A percentile compares a stretch with the other conserved stretches of the same genome.
Evolutionary conservation across 2,113 vertebrate species (phyloP).

Genomic region (Cyphotilapia sp.): DNA sequence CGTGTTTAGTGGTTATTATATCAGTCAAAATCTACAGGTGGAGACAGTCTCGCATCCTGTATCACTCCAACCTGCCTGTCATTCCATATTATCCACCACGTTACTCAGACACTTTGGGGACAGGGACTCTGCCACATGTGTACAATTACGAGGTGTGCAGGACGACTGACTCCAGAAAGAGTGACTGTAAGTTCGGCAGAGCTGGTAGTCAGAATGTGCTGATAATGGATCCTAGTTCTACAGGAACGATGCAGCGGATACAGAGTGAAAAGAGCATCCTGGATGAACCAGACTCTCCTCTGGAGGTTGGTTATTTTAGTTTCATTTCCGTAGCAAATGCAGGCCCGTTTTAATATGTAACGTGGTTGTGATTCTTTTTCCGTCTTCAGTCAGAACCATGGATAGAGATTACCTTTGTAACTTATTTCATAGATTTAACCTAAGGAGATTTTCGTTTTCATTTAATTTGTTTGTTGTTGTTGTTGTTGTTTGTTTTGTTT

Average conservation of each 20-base stretch:
- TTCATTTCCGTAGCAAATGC: fast-evolving
- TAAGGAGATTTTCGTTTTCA: fast-evolving
- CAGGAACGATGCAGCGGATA: background rate
- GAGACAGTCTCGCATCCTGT: background rate
- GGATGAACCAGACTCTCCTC: conserved; percentile 33
- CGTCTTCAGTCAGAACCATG: background rate
- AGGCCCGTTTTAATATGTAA: background rate
- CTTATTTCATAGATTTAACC: fast-evolving
- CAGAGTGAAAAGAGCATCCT: conserved; percentile 2
- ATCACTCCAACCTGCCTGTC: background rate
- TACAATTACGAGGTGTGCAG: background rate
- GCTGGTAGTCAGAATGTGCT: background rate
- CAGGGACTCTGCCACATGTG: fast-evolving
- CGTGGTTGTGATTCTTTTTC: fast-evolving
- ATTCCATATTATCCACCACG: background rate
- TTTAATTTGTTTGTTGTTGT: background rate
- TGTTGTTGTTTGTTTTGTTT: background rate
- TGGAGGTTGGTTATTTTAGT: background rate
- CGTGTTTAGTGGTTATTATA: background rate
- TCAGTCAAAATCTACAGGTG: background rate
- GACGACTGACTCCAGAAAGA: background rate
- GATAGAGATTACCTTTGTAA: background rate
- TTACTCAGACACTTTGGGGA: background rate
- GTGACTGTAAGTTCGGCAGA: background rate
- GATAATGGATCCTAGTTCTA: fast-evolving